Evolutionary conservation across 2,113 vertebrate species (phyloP), one percentile per base, ranked within the genome.

Genomic region (Callipepla californica): DNA sequence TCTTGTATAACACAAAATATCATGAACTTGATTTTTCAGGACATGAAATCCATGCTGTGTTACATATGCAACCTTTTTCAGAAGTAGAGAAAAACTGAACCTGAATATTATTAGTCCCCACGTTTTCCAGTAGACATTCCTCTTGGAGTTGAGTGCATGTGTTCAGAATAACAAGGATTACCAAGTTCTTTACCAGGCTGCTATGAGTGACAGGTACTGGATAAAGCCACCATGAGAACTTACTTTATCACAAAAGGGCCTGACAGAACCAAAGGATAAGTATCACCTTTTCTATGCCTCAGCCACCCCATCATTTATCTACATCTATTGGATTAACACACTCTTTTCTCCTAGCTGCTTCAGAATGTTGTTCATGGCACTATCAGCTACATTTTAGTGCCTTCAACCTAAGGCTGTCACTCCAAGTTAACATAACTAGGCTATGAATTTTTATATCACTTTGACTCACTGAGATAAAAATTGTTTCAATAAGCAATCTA

Each of bases 201-300:
- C 51, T 50, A 3, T 67, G 77, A 93, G 25, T 81, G 94, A 50
- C 73, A 92, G 73, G 44, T 42, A 74, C 50, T 36, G 18, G 61
- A 92, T 90, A 87, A 90, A 91, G 67, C 38, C 34, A 66, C 69
- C 2, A 0, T 57, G 45, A 92, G n/a, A 84, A 67, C 79, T 55
- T 80, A 66, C 23, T 26, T 93, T 88, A 91, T 88, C 81, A 86
- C 74, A 67, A 76, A 92, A 93, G 72, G 40, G 23, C 58, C 45
- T 88, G 79, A 81, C 45, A 91, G 62, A 92, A 89, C 91, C 88
- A 88, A 83, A 82, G 47, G 4, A 21, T 68, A 76, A 80, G 45
- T 58, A 82, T 85, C 74, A 83, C 20, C 30, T 85, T 73, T 78
- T 85, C 70, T 80, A 6, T 68, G 47, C 22, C 75, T 22, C 61